phyloP scores from a whole-genome alignment of 2,888 invertebrate species.

The Metalampra italica region DNA sequence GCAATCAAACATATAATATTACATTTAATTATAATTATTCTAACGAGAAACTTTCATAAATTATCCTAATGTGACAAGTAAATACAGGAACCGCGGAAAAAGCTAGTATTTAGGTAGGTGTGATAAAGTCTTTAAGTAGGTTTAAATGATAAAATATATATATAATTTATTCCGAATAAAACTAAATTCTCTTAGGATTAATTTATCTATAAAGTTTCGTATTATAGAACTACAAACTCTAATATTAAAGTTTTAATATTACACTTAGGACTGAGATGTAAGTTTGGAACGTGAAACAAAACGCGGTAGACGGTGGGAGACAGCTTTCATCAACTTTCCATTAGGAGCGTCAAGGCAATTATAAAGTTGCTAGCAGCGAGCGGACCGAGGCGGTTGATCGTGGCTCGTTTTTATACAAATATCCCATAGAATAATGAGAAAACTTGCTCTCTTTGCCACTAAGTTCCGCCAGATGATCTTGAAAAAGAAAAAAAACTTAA shows the following conservation, averaged over 20 bases:
- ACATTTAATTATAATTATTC: too few relatives aligned
- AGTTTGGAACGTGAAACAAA: constrained; percentile 59
- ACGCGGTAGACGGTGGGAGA: constrained; percentile 49
- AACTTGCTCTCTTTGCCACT: constrained; percentile 58
- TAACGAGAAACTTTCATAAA: too few relatives aligned
- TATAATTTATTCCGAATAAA: too few relatives aligned
- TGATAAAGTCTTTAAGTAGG: too few relatives aligned
- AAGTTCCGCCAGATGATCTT: constrained; percentile 62
- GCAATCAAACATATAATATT: too few relatives aligned
- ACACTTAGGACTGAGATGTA: constrained; percentile 53
- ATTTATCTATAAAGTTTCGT: too few relatives aligned
- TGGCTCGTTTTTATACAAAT: constrained; percentile 57
- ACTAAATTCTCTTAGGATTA: too few relatives aligned
- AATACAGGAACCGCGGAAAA: too few relatives aligned
- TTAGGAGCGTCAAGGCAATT: constrained; percentile 73
- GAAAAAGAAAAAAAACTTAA: constrained; percentile 46
- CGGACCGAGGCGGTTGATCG: constrained; percentile 36
- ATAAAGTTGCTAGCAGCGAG: constrained; percentile 58
- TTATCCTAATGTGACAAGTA: too few relatives aligned
- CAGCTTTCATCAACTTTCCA: constrained; percentile 74
- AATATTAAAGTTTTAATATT: constrained; percentile 20
- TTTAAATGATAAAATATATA: too few relatives aligned
- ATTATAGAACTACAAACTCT: neutral
- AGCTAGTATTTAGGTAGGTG: too few relatives aligned
- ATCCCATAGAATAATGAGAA: constrained; percentile 63